These are phyloP conservation scores for Hypothenemus hampei DNA, from an alignment of 1,140 invertebrate genomes.

Conservation along the genomic window DNA sequence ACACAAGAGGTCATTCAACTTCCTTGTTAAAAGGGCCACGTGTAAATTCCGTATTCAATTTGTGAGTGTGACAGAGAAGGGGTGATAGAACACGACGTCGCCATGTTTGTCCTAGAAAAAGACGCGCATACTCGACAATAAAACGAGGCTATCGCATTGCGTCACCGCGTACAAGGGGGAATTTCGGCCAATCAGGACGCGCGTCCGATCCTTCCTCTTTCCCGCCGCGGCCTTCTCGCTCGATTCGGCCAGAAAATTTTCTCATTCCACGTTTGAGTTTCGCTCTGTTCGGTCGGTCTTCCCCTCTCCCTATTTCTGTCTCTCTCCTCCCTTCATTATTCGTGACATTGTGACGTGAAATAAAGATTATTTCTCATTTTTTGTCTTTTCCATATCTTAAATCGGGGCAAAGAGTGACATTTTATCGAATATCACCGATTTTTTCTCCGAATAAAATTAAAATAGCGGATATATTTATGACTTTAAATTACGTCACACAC, in stretches of 20 bases:
- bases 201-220: slow-evolving; percentile 6
- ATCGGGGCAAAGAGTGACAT: not conserved
- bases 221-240: slow-evolving; percentile 17
- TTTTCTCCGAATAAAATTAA: too few species aligned
- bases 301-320: slow-evolving; percentile 1
- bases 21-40: slow-evolving; percentile 29
- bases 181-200: slow-evolving; percentile 16
- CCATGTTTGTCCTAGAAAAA: slow-evolving; percentile 24
- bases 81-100: slow-evolving; percentile 14
- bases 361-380: too few species aligned
- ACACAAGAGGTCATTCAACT: slow-evolving; percentile 34
- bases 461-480: too few species aligned
- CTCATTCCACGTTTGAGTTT: slow-evolving; percentile 31
- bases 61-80: too few species aligned
- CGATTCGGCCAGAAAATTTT: slow-evolving; percentile 29
- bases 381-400: too few species aligned
- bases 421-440: too few species aligned
- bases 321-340: not conserved
- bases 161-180: slow-evolving; percentile 31
- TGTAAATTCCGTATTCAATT: slow-evolving; percentile 23
- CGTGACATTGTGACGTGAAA: not conserved
- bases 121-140: slow-evolving; percentile 4
- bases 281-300: slow-evolving; percentile 21
- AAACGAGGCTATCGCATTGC: slow-evolving; percentile 35
- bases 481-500: too few species aligned